Evolutionary conservation across 2,113 vertebrate genomes (phyloP), one percentile per base, ranked within the genome.

Genomic region (Pterocles gutturalis): DNA sequence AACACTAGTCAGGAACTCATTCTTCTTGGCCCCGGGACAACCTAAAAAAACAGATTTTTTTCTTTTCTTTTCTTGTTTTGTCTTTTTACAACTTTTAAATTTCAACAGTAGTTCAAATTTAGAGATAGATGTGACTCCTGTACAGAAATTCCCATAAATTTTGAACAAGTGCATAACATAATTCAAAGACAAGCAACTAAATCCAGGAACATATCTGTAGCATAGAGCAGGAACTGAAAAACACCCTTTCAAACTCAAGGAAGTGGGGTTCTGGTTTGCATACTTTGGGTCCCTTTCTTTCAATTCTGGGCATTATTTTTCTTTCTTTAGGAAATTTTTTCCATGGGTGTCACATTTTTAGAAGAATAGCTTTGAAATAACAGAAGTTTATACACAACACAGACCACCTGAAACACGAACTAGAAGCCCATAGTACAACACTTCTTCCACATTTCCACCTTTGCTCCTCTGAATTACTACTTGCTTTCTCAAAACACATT

Each of bases 1-100:
- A 87, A 99, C 99, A 77, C 99, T 99, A 1, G 99, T 99, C 95
- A 99, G 98, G 90, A 99, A 99, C 93, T 99, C 99, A 10, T 98
- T 99, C 98, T 99, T 99, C 97, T 99, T 99, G 95, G 98, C 98
- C 41, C 99, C 99, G 7, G 99, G 99, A 97, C 99, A 99, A 79
- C 99, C 99, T 99, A 97, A 75, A 98, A 96, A 82, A 90, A 34
- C 38, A 88, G 22, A 64, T n/a, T 29, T 48, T 55, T 10, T 53
- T n/a, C n/a, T 83, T 79, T 78, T 48, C 3, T 57, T 83, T 55
- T 67, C 15, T 34, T 71, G 13, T 89, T 89, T 78, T 21, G 7
- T 77, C 10, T 76, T 91, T 78, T 78, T 89, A 34, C 13, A 75
- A 41, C 5, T 48, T 55, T 51, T 64, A 19, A 12, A 29, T 89